Conservation (phyloP, 1,140 invertebrate genomes). For the Camponotus floridanus region DNA sequence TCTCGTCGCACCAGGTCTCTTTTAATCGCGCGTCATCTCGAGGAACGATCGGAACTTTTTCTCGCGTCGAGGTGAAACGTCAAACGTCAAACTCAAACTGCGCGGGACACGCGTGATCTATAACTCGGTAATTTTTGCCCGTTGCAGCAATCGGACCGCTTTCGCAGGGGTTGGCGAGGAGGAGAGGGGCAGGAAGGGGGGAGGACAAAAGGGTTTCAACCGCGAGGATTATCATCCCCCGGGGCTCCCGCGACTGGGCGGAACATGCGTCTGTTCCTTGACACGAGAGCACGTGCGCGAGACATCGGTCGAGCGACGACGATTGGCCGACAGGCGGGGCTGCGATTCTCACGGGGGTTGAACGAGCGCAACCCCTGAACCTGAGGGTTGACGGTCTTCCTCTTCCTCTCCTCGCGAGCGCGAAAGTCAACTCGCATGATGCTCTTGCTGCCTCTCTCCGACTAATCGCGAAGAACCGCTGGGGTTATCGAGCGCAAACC, state of each 20-base stretch:
- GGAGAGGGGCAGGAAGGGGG: neutral
- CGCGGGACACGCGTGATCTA: conserved; percentile 61
- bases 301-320: conserved; percentile 41
- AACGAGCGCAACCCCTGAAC: conserved; percentile 59
- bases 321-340: conserved; percentile 81
- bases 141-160: conserved; percentile 46
- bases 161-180: neutral
- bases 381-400: neutral
- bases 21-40: neutral
- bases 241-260: conserved; percentile 44
- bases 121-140: conserved; percentile 76
- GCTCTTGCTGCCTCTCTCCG: conserved; percentile 29
- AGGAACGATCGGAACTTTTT: conserved; percentile 20
- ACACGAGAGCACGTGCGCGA: conserved; percentile 36
- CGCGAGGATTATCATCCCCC: conserved; percentile 45
- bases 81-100: conserved; percentile 11
- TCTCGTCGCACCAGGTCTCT: neutral
- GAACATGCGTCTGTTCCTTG: conserved; percentile 22
- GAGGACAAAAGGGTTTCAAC: conserved; percentile 7
- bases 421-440: conserved; percentile 75
- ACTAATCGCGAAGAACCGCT: conserved; percentile 49
- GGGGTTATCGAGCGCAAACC: conserved; percentile 44
- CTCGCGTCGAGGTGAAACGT: conserved; percentile 21
- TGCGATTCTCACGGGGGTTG: conserved; percentile 60
- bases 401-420: conserved; percentile 31